Conservation (phyloP, 2,888 invertebrate genomes). For the Hirtodrosophila cameraria region DNA sequence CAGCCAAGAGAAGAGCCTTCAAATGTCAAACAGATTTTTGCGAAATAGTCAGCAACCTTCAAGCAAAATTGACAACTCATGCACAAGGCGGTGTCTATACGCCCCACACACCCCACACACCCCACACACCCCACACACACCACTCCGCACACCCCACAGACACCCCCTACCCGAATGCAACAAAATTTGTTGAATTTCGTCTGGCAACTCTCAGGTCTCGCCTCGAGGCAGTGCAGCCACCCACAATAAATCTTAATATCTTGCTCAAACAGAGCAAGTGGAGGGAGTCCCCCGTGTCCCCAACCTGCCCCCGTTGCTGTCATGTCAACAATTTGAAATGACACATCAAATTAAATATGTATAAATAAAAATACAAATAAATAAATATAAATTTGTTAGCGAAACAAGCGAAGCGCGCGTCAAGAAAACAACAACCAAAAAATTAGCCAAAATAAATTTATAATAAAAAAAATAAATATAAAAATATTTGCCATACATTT, state of each 20-base stretch:
- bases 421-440: conserved; percentile 37
- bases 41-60: conserved; percentile 59
- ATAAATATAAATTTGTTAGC: conserved; percentile 23
- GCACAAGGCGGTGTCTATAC: conserved; percentile 12
- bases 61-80: conserved; percentile 58
- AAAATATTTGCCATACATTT: conserved; percentile 33
- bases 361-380: conserved; percentile 57
- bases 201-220: conserved; percentile 13
- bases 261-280: conserved; percentile 1
- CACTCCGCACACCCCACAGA: not conserved
- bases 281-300: not conserved
- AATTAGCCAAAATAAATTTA: conserved; percentile 56
- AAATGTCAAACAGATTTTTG: conserved; percentile 58
- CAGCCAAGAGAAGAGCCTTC: conserved; percentile 59
- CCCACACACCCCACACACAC: not conserved
- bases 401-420: conserved; percentile 27
- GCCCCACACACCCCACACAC: not conserved
- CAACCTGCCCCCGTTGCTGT: not conserved
- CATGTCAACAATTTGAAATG: conserved; percentile 61
- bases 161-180: conserved; percentile 5
- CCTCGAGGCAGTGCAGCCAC: conserved; percentile 59
- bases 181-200: conserved; percentile 9
- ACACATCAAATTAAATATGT: conserved; percentile 73
- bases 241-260: conserved; percentile 76
- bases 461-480: conserved; percentile 13